These are phyloP conservation scores for Numenius arquata DNA, from an alignment of 2,113 vertebrate species.

Conservation along the genomic window DNA sequence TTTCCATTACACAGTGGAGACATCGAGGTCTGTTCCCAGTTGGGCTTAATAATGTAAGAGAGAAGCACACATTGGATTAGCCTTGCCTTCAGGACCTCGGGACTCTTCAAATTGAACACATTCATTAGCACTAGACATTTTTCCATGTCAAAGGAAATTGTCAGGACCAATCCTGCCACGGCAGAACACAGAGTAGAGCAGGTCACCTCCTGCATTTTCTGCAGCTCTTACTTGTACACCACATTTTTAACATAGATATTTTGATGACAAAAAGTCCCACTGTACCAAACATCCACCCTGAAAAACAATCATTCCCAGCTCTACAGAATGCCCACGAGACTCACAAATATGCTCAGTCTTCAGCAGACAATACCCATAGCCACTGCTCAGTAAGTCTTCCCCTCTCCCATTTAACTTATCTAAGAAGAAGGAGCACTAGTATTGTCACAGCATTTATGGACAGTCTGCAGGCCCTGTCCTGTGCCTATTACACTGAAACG, in stretches of 20 bases:
- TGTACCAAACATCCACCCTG: background rate
- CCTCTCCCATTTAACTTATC: background rate
- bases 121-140: background rate
- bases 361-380: background rate
- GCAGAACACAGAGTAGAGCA: background rate
- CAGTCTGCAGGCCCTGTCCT: background rate
- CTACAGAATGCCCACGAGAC: background rate
- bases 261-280: background rate
- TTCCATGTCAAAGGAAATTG: background rate
- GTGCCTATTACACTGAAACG: background rate
- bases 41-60: constrained; percentile 5
- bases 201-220: background rate
- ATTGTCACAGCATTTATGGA: background rate
- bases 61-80: constrained; percentile 29
- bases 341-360: background rate
- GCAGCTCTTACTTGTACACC: background rate
- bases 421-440: background rate
- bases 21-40: background rate
- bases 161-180: background rate
- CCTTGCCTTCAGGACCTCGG: background rate
- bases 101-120: background rate
- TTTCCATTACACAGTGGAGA: constrained; percentile 80
- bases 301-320: background rate
- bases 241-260: background rate
- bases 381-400: background rate